phyloP scores from a whole-genome alignment of 2,797 vertebrate genomes.

The Labroides dimidiatus region DNA sequence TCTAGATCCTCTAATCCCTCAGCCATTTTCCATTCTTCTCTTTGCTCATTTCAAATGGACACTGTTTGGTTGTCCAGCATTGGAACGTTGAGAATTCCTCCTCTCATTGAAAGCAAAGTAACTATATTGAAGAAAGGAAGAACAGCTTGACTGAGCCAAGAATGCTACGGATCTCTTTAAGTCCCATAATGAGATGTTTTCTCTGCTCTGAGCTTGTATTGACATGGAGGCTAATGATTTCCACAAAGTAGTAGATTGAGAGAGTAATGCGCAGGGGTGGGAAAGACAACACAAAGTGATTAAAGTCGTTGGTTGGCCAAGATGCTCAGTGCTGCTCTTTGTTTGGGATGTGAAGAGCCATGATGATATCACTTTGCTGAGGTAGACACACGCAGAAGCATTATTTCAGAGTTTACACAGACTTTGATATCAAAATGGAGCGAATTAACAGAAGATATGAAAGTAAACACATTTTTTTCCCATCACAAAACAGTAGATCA shows the following conservation, averaged over 20 bases:
- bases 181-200: constrained; percentile 86
- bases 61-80: constrained; percentile 84
- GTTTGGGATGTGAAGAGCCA: constrained; percentile 52
- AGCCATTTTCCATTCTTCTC: constrained; percentile 81
- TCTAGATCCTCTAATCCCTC: constrained; percentile 85
- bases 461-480: background rate
- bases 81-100: constrained; percentile 84
- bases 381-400: constrained; percentile 35
- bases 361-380: constrained; percentile 51
- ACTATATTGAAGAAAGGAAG: constrained; percentile 80
- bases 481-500: background rate
- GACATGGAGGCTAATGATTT: constrained; percentile 81
- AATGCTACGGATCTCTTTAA: constrained; percentile 84
- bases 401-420: constrained; percentile 20
- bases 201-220: constrained; percentile 79
- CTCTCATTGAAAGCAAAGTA: constrained; percentile 79
- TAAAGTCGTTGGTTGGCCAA: constrained; percentile 68
- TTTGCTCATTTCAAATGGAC: constrained; percentile 81
- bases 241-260: constrained; percentile 81
- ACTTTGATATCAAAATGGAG: constrained; percentile 10
- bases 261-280: constrained; percentile 75
- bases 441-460: background rate
- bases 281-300: constrained; percentile 77
- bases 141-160: constrained; percentile 81
- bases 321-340: constrained; percentile 62